Evolutionary conservation across 2,797 vertebrate genomes (phyloP).

Genomic region (Acrossocheilus wenchowensis): DNA sequence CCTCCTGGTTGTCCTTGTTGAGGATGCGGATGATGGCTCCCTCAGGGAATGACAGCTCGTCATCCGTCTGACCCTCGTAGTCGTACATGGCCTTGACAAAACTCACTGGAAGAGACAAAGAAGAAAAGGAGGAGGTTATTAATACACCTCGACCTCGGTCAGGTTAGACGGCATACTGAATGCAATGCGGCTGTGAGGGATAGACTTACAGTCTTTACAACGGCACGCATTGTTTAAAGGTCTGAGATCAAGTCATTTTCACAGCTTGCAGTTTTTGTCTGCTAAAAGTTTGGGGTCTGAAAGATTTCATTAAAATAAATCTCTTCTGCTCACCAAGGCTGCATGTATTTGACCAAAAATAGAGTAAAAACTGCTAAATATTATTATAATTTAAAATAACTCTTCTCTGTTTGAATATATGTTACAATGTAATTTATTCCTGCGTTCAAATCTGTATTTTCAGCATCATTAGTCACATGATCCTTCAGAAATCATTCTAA

Average conservation of each 20-base stretch:
- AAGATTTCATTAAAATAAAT: not conserved
- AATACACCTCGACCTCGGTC: not conserved
- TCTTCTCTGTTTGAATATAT: not conserved
- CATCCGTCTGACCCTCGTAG: conserved; percentile 94
- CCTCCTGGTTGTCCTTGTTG: conserved; percentile 95
- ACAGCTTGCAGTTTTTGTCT: not conserved
- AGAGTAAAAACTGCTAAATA: not conserved
- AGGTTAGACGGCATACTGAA: not conserved
- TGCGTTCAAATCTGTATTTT: not conserved
- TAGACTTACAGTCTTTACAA: not conserved
- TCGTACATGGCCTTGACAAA: conserved; percentile 98
- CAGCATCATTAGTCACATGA: not conserved
- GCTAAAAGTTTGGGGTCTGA: not conserved
- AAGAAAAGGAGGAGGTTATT: conserved; percentile 16
- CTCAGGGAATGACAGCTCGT: conserved; percentile 93
- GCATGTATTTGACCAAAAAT: no score
- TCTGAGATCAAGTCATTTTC: not conserved
- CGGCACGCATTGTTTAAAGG: not conserved
- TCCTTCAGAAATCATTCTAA: not conserved
- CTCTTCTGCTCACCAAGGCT: no score
- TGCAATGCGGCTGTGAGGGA: no score
- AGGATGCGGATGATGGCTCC: conserved; percentile 95
- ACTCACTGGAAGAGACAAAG: conserved; percentile 77
- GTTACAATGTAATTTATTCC: not conserved
- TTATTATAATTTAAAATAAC: not conserved